Evolutionary conservation across 2,797 vertebrate species (phyloP).

Genomic region (Sebastes miniatus): DNA sequence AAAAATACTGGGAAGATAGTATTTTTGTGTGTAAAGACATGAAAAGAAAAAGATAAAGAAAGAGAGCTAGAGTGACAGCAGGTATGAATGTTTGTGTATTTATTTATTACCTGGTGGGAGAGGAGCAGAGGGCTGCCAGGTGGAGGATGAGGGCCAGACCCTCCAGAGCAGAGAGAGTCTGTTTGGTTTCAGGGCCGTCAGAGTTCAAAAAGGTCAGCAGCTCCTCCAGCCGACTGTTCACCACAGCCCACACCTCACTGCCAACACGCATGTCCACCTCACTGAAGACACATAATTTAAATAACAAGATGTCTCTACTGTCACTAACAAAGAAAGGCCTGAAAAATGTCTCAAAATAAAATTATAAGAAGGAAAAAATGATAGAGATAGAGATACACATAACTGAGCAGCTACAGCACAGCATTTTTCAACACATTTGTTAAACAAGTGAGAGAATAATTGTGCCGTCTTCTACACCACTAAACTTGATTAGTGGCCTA

Average conservation of each 20-base stretch:
- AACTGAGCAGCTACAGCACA: not conserved
- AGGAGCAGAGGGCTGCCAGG: slow-evolving; percentile 85
- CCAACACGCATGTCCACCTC: slow-evolving; percentile 82
- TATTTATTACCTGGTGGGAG: slow-evolving; percentile 57
- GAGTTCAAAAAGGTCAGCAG: slow-evolving; percentile 73
- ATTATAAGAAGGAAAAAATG: not conserved
- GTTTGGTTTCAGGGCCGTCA: slow-evolving; percentile 37
- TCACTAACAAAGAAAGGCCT: not conserved
- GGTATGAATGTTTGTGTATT: not conserved
- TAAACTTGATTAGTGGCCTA: not conserved
- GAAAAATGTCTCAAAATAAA: not conserved
- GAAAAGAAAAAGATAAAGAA: not conserved
- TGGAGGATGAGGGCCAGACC: slow-evolving; percentile 85
- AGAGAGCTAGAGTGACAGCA: not conserved
- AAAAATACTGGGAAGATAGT: not conserved
- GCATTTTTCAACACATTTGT: not conserved
- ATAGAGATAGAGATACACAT: not conserved
- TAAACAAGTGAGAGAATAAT: not conserved
- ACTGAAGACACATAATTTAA: slow-evolving; percentile 17
- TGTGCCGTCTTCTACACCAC: not conserved
- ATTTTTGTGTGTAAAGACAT: not conserved
- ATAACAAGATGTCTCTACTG: fast-evolving
- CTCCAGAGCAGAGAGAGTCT: slow-evolving; percentile 74
- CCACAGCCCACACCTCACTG: slow-evolving; percentile 86
- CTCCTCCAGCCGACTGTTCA: slow-evolving; percentile 80